Evolutionary conservation across 2,113 vertebrate species (phyloP), one percentile per base, ranked within the genome.

Genomic region (Colistium nudipinnis): DNA sequence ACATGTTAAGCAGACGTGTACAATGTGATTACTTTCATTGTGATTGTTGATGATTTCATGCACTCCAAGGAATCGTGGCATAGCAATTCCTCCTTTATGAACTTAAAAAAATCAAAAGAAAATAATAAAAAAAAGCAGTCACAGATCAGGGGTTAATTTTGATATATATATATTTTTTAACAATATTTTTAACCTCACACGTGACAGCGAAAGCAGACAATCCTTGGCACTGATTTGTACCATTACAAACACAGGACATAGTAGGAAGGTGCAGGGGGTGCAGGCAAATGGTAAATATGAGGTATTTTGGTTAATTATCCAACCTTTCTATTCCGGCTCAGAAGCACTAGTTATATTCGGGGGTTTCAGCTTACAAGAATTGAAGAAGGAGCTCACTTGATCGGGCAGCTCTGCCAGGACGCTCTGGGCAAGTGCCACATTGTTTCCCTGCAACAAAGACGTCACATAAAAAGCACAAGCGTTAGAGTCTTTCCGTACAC

Each of bases 401-500:
- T 97, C 94, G 48, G 97, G 97, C 73, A 99, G 88, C 89, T 99
- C 97, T 1, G 97, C 97, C 87, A 99, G 88, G 74, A 99, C 96
- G 80, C 94, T 95, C 77, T 98, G 97, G 1, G 96, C 93, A 17
- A 99, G 94, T 4, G 95, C 94, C 90, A 96, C 92, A 17, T 92
- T 89, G 82, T 67, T 83, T 10, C 88, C 90, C 93, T 93, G 89
- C 52, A 88, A 89, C 22, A 61, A 85, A 28, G 71, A 78, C 1
- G 33, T 39, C 0, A 78, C 13, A 61, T 31, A 39, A 22, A 4
- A 39, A 39, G 53, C 1, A 7, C 17, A 8, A 44, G 19, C 13
- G 25, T 53, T 30, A 38, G 6, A 1, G 6, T 27, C 17, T 24
- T 8, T 24, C 22, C 43, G 9, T 4, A 45, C 43, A 22, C 9